These are phyloP conservation scores for Sthenelais limicola DNA, from an alignment of 2,888 invertebrate species.

Conservation along the genomic window DNA sequence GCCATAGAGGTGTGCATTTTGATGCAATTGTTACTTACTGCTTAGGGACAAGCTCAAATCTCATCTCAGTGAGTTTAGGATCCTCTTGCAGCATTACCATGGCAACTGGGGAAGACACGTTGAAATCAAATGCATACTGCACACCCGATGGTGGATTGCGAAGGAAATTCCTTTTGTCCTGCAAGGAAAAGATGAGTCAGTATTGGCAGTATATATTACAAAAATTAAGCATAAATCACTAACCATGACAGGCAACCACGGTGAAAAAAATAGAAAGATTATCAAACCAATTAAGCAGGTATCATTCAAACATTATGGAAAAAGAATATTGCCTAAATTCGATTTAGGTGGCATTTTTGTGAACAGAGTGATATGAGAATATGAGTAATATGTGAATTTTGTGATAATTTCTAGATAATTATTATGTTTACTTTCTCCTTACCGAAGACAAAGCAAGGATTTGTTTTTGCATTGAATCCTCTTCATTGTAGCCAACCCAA, in stretches of 20 bases:
- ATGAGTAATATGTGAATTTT: too few species aligned
- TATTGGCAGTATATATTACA: not conserved
- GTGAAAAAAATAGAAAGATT: too few species aligned
- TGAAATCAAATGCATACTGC: constrained; percentile 95
- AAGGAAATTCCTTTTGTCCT: constrained; percentile 98
- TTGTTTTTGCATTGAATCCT: constrained; percentile 93
- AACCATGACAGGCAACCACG: too few species aligned
- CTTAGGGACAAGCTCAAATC: constrained; percentile 99
- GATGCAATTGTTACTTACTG: constrained; percentile 92
- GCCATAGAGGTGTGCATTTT: too few species aligned
- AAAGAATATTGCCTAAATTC: too few species aligned
- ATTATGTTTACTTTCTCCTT: too few species aligned
- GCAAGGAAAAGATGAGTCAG: constrained; percentile 64
- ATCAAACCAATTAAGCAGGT: too few species aligned
- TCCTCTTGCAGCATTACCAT: constrained; percentile 95
- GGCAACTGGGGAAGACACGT: constrained; percentile 92
- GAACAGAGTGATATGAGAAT: too few species aligned
- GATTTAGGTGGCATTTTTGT: too few species aligned
- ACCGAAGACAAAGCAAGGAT: constrained; percentile 93
- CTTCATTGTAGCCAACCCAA: constrained; percentile 96
- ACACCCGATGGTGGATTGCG: constrained; percentile 90
- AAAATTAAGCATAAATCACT: too few species aligned
- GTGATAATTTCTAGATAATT: too few species aligned
- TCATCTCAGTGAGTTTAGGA: constrained; percentile 96
- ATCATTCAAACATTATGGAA: too few species aligned